phyloP scores from a whole-genome alignment of 1,140 invertebrate genomes.

The Euwallacea fornicatus region DNA sequence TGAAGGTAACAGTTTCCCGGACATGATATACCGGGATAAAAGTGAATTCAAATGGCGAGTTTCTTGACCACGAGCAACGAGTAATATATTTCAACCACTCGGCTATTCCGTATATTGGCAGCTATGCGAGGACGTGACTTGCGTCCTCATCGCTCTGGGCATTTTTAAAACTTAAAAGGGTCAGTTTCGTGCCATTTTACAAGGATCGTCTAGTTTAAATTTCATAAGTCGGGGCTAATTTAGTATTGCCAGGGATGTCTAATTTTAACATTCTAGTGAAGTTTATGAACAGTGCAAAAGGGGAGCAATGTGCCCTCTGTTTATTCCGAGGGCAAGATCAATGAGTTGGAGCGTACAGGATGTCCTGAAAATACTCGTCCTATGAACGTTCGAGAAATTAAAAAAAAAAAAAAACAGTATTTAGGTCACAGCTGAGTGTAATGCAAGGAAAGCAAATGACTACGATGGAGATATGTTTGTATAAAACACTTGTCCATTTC shows the following conservation, averaged over 20 bases:
- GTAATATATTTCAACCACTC: constrained; percentile 34
- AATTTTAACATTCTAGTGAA: no score
- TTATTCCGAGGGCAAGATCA: no score
- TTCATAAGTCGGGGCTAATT: not conserved
- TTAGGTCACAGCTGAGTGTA: no score
- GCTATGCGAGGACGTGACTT: constrained; percentile 30
- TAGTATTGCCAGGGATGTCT: not conserved
- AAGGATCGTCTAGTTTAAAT: not conserved
- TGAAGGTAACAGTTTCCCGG: constrained; percentile 34
- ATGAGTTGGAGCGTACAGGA: no score
- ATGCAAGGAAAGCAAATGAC: no score
- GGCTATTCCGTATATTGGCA: constrained; percentile 39
- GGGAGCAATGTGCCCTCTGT: no score
- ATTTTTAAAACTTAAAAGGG: constrained; percentile 30
- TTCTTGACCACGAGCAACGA: constrained; percentile 32
- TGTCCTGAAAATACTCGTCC: no score
- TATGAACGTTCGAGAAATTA: no score
- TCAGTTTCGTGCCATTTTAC: constrained; percentile 24
- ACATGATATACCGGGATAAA: constrained; percentile 44
- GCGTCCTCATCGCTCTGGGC: constrained; percentile 7
- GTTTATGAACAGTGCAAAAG: no score
- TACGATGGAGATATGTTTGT: no score
- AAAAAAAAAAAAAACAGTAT: no score
- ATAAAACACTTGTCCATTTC: no score
- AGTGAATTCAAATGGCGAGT: constrained; percentile 45